phyloP scores from a whole-genome alignment of 2,113 vertebrate species.

The Gymnogyps californianus region DNA sequence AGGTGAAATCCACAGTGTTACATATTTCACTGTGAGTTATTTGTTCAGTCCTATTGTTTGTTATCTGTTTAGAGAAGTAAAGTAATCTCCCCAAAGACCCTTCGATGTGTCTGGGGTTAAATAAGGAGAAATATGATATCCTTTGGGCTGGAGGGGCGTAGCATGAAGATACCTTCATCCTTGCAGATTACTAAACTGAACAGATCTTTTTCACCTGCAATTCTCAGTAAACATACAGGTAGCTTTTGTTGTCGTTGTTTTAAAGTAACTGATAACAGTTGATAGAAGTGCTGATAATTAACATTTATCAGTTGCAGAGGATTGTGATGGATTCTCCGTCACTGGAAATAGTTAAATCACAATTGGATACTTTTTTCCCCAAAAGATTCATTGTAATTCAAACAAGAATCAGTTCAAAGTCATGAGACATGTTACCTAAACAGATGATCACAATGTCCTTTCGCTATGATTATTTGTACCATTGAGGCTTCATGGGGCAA shows the following conservation, averaged over 20 bases:
- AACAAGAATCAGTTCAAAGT: not conserved
- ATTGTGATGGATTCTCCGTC: not conserved
- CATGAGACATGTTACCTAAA: not conserved
- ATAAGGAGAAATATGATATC: not conserved
- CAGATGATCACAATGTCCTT: not conserved
- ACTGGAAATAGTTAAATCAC: not conserved
- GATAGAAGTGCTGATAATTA: not conserved
- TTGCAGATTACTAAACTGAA: not conserved
- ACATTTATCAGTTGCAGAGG: not conserved
- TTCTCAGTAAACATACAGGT: not conserved
- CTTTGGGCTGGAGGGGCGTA: not conserved
- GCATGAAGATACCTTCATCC: not conserved
- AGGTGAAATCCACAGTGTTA: not conserved
- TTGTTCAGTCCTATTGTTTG: not conserved
- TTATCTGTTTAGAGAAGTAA: not conserved
- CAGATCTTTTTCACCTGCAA: not conserved
- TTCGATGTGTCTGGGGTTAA: not conserved
- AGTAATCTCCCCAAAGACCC: not conserved
- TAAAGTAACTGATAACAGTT: not conserved
- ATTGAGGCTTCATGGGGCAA: not conserved
- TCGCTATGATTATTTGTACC: not conserved
- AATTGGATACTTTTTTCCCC: not conserved
- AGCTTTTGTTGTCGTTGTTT: not conserved
- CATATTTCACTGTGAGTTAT: not conserved
- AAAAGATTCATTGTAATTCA: not conserved